Percentiles rank a stretch among this genome's conserved stretches.
Conservation (phyloP, 1,140 invertebrate species). For the Cataglyphis hispanica region DNA sequence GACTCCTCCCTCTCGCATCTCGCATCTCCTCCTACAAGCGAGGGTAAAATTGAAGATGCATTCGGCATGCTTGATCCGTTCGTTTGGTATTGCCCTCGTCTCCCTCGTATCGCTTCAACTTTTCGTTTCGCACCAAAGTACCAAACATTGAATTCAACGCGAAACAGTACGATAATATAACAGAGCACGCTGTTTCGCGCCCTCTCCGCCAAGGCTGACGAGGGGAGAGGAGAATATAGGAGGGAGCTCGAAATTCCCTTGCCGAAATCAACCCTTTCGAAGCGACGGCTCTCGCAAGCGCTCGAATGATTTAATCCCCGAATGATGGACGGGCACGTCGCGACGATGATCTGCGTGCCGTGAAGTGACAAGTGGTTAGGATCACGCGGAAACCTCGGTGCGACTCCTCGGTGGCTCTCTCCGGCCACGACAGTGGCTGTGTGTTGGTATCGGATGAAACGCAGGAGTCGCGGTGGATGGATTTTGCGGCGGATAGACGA, state of each 20-base stretch:
- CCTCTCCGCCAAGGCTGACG: conserved; percentile 28
- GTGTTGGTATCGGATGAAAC: conserved; percentile 46
- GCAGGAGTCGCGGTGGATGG: conserved; percentile 53
- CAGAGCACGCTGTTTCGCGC: conserved; percentile 28
- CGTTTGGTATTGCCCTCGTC: neutral
- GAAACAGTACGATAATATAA: conserved; percentile 29
- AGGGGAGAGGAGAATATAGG: neutral
- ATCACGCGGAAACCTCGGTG: conserved; percentile 83
- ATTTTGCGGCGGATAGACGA: conserved; percentile 59
- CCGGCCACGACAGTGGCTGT: conserved; percentile 59
- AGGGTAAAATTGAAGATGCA: conserved; percentile 16
- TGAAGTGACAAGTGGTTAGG: conserved; percentile 86
- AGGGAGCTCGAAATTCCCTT: conserved; percentile 38
- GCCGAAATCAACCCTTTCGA: conserved; percentile 57
- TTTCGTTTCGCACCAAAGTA: neutral
- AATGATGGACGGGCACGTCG: conserved; percentile 87
- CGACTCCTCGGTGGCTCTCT: conserved; percentile 70
- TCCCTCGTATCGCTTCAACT: neutral
- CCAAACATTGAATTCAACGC: neutral
- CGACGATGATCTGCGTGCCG: conserved; percentile 87
- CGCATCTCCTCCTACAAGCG: neutral
- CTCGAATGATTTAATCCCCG: conserved; percentile 84
- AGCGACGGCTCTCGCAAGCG: conserved; percentile 61
- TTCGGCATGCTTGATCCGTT: too few species aligned
- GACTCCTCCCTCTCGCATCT: neutral